These are phyloP conservation scores for Eugnorisma glareosa DNA, from an alignment of 2,888 invertebrate genomes.

Conservation along the genomic window DNA sequence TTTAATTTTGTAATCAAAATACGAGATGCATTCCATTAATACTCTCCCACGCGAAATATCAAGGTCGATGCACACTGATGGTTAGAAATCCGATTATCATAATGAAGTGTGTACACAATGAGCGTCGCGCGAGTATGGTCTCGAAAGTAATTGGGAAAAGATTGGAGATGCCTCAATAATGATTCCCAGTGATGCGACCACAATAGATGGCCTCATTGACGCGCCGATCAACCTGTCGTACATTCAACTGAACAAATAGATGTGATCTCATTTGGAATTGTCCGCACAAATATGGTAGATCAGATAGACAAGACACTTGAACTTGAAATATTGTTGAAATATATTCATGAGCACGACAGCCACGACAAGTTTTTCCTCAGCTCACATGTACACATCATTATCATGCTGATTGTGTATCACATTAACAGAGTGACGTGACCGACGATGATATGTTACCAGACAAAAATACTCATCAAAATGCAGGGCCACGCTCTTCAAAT, in stretches of 20 bases:
- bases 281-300: constrained; percentile 59
- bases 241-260: constrained; percentile 65
- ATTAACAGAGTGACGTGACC: constrained; percentile 64
- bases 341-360: constrained; percentile 64
- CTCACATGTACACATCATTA: constrained; percentile 62
- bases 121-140: constrained; percentile 60
- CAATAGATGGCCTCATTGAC: constrained; percentile 70
- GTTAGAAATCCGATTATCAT: constrained; percentile 70
- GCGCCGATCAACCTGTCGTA: constrained; percentile 69
- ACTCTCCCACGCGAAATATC: constrained; percentile 71
- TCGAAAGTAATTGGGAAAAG: constrained; percentile 73
- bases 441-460: constrained; percentile 54
- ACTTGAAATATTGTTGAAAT: constrained; percentile 60
- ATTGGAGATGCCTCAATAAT: constrained; percentile 70
- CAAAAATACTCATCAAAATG: constrained; percentile 67
- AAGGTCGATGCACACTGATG: constrained; percentile 71
- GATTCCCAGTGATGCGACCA: constrained; percentile 67
- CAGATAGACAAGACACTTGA: constrained; percentile 53
- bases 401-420: constrained; percentile 65
- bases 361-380: constrained; percentile 60
- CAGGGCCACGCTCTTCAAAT: constrained; percentile 58
- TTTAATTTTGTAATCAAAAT: constrained; percentile 65
- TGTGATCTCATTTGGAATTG: constrained; percentile 68
- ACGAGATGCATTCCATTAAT: constrained; percentile 63
- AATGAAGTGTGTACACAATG: constrained; percentile 59